Base-by-base conservation (phyloP, 2,888 invertebrate genomes). In the Leucoma salicis region DNA sequence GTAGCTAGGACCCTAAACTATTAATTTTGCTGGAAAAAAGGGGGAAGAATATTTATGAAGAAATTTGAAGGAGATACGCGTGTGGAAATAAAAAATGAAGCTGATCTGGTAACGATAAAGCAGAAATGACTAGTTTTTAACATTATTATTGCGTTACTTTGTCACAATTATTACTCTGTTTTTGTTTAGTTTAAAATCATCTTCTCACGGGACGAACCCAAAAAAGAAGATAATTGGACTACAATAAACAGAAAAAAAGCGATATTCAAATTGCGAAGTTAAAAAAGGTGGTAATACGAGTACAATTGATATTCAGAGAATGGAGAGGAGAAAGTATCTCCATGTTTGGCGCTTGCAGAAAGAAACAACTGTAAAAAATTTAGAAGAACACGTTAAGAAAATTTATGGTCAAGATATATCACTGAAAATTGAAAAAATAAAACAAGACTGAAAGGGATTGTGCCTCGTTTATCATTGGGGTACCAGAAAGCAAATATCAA, bases 401-500 rank as follows among this genome's bases (percentile, higher is more conserved):
- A 14, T 38, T 13, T 27, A 27, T 7, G 10, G 11, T 6, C 10
- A 27, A n/a, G n/a, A 27, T 3, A 10, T 38, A 1, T 10, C 31
- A 11, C 8, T 39, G 6, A 33, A 8, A 10, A 27, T 39, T 6
- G 52, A 59, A 10, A 57, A 45, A 46, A 47, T 65, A 13, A 57
- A 43, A 18, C 12, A 65, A 51, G 21, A 58, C 54, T 0, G 56
- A 62, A 31, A 49, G 57, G 13, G 53, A 61, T 13, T 63, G 61
- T 35, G 36, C 57, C 3, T 64, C 62, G 0, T 62, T 62, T 37
- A 53, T 43, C 1, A 51, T 65, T 14, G 46, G 50, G 14, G 53
- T 61, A 0, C 44, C 59, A 6, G 57, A 60, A 34, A 46, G 36
- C 6, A 14, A 35, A 7, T 59, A 54, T 35, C 49, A 53, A 0